These are phyloP conservation scores for Sebastes fasciatus DNA, from an alignment of 2,113 vertebrate species.

Conservation along the genomic window DNA sequence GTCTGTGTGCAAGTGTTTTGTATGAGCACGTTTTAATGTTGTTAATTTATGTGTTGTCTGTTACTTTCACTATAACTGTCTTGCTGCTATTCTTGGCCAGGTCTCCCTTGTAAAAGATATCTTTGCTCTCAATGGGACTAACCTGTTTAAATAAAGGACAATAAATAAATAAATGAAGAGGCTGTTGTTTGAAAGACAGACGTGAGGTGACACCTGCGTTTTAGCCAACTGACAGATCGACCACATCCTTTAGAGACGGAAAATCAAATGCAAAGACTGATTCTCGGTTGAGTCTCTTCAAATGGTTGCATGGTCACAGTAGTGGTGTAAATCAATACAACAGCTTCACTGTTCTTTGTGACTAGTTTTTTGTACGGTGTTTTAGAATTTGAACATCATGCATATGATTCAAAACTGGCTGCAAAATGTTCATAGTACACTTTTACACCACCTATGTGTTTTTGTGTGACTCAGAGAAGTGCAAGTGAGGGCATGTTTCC, in stretches of 20 bases:
- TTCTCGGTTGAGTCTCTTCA: neutral
- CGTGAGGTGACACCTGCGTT: neutral
- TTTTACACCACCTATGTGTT: conserved; percentile 1
- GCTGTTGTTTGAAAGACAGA: neutral
- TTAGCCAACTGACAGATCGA: conserved; percentile 22
- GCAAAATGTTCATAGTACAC: neutral
- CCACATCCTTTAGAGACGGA: conserved; percentile 59
- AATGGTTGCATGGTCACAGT: neutral
- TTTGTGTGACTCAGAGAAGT: neutral
- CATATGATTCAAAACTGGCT: neutral
- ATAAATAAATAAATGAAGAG: neutral
- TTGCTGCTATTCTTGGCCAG: no score
- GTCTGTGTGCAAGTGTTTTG: no score
- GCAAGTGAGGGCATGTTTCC: neutral
- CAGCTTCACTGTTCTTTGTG: neutral
- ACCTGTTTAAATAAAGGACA: no score
- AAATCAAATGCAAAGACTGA: conserved; percentile 14
- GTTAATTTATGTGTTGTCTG: no score
- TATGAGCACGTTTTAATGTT: no score
- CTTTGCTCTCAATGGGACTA: no score
- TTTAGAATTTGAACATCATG: neutral
- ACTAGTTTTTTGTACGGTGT: neutral
- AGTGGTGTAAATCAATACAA: neutral
- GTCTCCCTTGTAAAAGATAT: no score
- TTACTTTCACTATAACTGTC: no score